Percentiles rank a stretch among this genome's conserved stretches.
Evolutionary conservation across 2,113 vertebrate genomes (phyloP).

Genomic region (Nannobrachium achirus): DNA sequence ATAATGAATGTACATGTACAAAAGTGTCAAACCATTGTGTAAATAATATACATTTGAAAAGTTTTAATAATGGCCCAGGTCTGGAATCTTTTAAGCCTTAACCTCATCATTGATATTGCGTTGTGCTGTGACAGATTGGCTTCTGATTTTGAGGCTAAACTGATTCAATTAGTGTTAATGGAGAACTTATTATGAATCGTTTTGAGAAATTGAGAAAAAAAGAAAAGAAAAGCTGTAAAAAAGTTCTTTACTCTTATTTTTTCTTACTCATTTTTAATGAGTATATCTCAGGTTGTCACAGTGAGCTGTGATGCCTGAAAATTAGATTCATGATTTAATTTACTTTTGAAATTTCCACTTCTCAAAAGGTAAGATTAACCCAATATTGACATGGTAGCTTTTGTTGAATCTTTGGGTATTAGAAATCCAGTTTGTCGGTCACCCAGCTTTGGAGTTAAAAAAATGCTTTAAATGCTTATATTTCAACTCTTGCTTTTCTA

Average conservation of each 20-base stretch:
- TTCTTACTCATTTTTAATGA: not conserved
- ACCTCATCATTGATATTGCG: not conserved
- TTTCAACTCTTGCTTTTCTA: no score
- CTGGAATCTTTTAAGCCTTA: not conserved
- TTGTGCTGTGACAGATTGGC: not conserved
- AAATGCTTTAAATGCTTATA: no score
- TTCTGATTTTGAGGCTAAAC: not conserved
- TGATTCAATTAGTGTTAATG: not conserved
- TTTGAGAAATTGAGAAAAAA: not conserved
- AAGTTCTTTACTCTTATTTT: not conserved
- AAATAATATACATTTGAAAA: not conserved
- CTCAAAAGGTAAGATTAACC: not conserved
- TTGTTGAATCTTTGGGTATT: not conserved
- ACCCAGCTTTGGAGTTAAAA: no score
- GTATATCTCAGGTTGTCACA: not conserved
- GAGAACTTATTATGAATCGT: not conserved
- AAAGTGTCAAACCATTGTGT: not conserved
- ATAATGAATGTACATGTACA: conserved; percentile 17
- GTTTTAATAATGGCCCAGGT: not conserved
- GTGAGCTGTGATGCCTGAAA: no score
- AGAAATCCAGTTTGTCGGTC: no score
- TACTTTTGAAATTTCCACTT: not conserved
- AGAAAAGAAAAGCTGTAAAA: not conserved
- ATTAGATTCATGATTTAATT: no score
- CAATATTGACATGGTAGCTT: not conserved